Conservation (phyloP, 2,113 vertebrate species). For the Pachyramphus minor region DNA sequence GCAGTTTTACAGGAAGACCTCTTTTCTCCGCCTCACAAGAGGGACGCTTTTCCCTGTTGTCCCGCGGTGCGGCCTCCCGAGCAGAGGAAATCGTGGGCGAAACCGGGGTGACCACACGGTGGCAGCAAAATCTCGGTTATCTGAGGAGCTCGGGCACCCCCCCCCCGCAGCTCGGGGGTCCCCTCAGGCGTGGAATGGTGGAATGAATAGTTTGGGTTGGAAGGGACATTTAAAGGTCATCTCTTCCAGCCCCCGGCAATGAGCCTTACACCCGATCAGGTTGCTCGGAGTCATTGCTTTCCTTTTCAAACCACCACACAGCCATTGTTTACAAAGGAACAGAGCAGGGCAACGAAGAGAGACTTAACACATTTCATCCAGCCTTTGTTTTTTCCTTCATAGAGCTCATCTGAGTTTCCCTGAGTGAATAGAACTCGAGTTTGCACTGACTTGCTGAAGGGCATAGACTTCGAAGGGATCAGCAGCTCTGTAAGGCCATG, state of each 20-base stretch:
- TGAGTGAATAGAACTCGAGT: neutral
- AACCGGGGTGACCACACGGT: neutral
- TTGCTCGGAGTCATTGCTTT: neutral
- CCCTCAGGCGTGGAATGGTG: fast-evolving
- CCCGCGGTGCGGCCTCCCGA: fast-evolving
- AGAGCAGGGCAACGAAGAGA: neutral
- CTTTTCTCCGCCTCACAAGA: fast-evolving
- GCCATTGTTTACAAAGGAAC: neutral
- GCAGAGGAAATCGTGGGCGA: neutral
- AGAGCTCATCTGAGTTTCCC: neutral
- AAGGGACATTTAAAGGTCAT: no score
- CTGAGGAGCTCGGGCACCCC: neutral
- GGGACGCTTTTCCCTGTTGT: fast-evolving
- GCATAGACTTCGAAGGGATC: neutral
- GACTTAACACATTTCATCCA: neutral
- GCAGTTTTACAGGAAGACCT: neutral
- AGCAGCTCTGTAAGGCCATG: neutral
- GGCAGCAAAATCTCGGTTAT: constrained; percentile 40
- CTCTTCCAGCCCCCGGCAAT: fast-evolving
- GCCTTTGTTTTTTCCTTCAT: neutral
- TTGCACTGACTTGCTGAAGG: neutral
- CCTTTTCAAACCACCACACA: neutral
- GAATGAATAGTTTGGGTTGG: fast-evolving
- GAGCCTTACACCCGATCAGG: fast-evolving
- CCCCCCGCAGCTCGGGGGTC: neutral